Conservation (phyloP, 2,888 invertebrate species). For the Mimachlamys varia region DNA sequence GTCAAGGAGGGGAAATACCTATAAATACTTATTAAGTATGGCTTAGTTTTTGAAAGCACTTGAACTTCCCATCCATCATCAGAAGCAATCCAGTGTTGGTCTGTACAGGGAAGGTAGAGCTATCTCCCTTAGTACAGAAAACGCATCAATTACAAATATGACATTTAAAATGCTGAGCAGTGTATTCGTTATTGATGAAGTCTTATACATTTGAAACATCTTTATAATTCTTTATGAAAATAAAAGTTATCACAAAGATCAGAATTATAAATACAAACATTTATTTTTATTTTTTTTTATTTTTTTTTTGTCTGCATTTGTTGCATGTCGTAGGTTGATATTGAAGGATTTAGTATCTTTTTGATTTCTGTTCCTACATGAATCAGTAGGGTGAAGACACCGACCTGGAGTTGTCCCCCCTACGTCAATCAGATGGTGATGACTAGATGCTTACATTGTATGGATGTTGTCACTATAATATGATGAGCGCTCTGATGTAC, state of each 20-base stretch:
- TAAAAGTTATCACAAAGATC: background rate
- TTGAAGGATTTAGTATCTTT: no score
- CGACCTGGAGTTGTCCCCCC: background rate
- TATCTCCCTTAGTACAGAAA: background rate
- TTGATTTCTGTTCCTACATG: background rate
- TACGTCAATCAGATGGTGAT: background rate
- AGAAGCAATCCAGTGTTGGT: background rate
- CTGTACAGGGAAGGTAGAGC: background rate
- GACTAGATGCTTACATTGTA: background rate
- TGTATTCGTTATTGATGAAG: no score
- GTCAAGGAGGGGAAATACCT: no score
- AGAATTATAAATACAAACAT: background rate
- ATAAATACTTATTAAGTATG: no score
- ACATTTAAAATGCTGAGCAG: no score
- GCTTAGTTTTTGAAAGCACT: no score
- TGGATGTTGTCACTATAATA: background rate
- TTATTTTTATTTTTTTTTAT: background rate
- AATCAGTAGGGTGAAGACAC: background rate
- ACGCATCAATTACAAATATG: background rate
- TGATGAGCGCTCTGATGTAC: no score
- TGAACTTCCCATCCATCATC: no score
- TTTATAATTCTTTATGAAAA: no score
- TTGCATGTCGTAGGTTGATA: background rate
- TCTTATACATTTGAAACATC: no score
- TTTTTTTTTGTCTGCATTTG: background rate